A percentile compares a stretch with the other conserved stretches of the same genome.
phyloP scores from a whole-genome alignment of 2,797 vertebrate genomes.

The Sarcophilus harrisii region DNA sequence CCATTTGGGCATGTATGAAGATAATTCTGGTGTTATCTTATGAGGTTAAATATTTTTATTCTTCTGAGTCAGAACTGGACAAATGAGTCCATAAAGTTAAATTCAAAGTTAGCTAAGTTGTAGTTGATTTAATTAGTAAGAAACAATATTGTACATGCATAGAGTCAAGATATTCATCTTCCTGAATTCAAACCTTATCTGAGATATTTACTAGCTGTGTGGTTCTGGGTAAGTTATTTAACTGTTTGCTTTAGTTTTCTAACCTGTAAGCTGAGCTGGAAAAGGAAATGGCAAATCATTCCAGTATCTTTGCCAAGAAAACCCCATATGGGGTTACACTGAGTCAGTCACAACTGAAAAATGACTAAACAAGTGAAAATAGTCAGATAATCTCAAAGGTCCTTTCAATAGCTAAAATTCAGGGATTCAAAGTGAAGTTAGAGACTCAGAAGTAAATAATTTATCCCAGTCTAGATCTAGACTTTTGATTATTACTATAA shows the following conservation, averaged over 20 bases:
- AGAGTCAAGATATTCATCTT: not conserved
- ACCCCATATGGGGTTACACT: not conserved
- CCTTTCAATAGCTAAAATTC: not conserved
- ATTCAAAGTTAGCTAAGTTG: not conserved
- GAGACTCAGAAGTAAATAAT: not conserved
- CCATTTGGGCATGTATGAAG: not conserved
- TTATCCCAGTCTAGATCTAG: not conserved
- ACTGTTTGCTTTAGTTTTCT: not conserved
- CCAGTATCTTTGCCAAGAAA: not conserved
- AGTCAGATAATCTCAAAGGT: not conserved
- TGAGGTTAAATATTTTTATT: not conserved
- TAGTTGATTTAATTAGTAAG: not conserved
- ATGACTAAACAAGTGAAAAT: not conserved
- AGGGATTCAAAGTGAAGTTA: not conserved
- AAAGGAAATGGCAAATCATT: not conserved
- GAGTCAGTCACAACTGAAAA: not conserved
- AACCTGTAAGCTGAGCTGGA: not conserved
- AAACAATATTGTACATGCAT: not conserved
- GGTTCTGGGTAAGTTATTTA: not conserved
- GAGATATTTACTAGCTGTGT: not conserved
- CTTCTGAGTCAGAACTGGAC: not conserved
- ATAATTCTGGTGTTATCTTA: not conserved
- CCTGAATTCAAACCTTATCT: not conserved
- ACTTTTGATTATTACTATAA: not conserved
- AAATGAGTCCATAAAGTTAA: not conserved